These are phyloP conservation scores for Loripinus fragilis DNA, from an alignment of 2,888 invertebrate genomes.

Conservation along the genomic window DNA sequence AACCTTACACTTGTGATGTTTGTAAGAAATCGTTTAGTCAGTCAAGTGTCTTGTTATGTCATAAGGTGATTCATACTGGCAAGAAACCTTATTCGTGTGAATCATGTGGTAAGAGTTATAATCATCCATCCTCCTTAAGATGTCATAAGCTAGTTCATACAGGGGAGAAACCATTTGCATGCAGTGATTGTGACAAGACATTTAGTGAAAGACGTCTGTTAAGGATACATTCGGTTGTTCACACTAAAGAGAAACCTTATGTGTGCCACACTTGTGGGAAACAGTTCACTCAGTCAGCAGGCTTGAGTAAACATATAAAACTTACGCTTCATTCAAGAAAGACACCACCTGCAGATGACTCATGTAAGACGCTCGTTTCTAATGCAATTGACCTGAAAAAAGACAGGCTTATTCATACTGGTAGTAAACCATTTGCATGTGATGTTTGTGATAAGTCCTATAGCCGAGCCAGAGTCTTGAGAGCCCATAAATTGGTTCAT, in stretches of 20 bases:
- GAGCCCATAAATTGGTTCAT: too few species aligned
- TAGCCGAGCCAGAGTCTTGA: too few species aligned
- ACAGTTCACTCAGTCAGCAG: background rate
- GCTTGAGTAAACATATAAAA: background rate
- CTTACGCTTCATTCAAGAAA: background rate
- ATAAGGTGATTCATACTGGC: background rate
- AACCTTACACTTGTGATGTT: background rate
- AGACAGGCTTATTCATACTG: too few species aligned
- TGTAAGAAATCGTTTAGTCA: background rate
- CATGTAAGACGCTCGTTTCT: background rate
- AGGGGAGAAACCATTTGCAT: too few species aligned
- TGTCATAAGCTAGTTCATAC: background rate
- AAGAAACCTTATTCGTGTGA: background rate
- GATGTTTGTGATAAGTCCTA: too few species aligned
- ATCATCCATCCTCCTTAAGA: background rate
- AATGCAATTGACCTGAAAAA: background rate
- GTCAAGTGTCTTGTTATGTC: background rate
- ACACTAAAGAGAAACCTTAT: constrained; percentile 6
- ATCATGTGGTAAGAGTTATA: background rate
- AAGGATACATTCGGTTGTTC: background rate
- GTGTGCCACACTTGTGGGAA: background rate
- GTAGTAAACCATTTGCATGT: too few species aligned
- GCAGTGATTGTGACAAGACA: background rate
- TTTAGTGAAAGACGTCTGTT: background rate
- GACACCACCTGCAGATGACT: background rate